Base-by-base conservation (phyloP, 2,888 invertebrate species). In the Agrotis clavis region DNA sequence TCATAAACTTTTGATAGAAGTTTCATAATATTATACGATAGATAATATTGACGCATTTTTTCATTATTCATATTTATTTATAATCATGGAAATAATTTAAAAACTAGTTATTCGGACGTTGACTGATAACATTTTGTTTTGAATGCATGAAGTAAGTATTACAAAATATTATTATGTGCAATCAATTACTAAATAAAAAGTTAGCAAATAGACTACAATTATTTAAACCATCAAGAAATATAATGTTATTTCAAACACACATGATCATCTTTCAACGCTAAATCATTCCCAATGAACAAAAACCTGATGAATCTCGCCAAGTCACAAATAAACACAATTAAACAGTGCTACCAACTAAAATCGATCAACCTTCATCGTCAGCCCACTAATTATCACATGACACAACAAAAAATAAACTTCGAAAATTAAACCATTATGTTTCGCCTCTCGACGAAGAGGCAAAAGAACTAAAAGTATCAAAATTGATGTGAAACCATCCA, bases 401-500 rank as follows among this genome's bases (percentile, higher is more conserved):
- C 79, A 74, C 50, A 54, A 47, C 67, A 79, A 73, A 73, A 76
- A 77, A 71, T 35, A 19, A 48, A 65, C 50, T 50, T 35, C 25
- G 60, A 75, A 41, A 83, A 83, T 77, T 51, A 74, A 79, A 59
- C 61, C 62, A 82, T 76, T 77, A 74, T 62, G 30, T 60, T 67
- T 47, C 11, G 51, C 62, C 48, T 61, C 51, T 68, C 54, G 3
- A 57, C 59, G 66, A 67, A 85, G 67, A 65, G 63, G 66, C 25
- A 48, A 48, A 41, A 79, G 7, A 64, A 66, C 41, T 50, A 54
- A 62, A 47, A 61, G 71, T 59, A 72, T 67, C 30, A 30, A 62
- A 74, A 84, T 66, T 77, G 56, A 84, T 81, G 74, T 60, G 57
- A 54, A 62, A 59, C 68, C 70, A 86, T 86, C 71, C 68, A 78